phyloP scores from a whole-genome alignment of 2,888 invertebrate species.

The Ferdinandea cuprea region DNA sequence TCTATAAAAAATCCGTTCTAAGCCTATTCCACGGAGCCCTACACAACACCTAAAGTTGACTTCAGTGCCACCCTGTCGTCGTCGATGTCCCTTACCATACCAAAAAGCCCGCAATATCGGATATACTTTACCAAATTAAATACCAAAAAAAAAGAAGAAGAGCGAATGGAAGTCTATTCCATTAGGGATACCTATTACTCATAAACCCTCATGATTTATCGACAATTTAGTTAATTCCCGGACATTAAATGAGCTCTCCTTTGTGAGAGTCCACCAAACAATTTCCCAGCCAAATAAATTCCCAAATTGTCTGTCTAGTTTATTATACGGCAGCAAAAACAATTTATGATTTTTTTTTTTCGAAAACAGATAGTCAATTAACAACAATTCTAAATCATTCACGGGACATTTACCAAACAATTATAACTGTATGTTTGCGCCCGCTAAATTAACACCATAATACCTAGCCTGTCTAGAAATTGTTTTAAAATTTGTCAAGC shows the following conservation, averaged over 20 bases:
- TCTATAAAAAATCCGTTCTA: too few species aligned
- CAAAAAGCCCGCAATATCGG: too few species aligned
- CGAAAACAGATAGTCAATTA: slow-evolving; percentile 33
- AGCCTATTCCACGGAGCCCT: too few species aligned
- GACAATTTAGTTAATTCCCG: background rate
- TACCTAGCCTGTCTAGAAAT: background rate
- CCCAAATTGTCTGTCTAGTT: slow-evolving; percentile 55
- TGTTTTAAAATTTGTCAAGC: slow-evolving; percentile 44
- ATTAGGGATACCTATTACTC: too few species aligned
- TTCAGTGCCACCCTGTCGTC: too few species aligned
- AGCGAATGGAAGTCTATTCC: too few species aligned
- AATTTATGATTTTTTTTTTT: slow-evolving; percentile 43
- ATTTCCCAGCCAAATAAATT: slow-evolving; percentile 57
- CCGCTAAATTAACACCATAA: background rate
- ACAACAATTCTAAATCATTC: slow-evolving; percentile 51
- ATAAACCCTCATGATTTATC: slow-evolving; percentile 13
- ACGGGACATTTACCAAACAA: slow-evolving; percentile 27
- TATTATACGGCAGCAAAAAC: slow-evolving; percentile 40
- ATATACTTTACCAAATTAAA: too few species aligned
- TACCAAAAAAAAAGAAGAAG: too few species aligned
- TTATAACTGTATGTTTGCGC: slow-evolving; percentile 23
- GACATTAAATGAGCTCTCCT: slow-evolving; percentile 24
- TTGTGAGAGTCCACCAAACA: slow-evolving; percentile 30
- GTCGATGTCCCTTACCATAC: too few species aligned
- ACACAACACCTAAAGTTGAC: too few species aligned